Base-by-base conservation (phyloP, 2,888 invertebrate species). In the Siphonodentalium dalli region DNA sequence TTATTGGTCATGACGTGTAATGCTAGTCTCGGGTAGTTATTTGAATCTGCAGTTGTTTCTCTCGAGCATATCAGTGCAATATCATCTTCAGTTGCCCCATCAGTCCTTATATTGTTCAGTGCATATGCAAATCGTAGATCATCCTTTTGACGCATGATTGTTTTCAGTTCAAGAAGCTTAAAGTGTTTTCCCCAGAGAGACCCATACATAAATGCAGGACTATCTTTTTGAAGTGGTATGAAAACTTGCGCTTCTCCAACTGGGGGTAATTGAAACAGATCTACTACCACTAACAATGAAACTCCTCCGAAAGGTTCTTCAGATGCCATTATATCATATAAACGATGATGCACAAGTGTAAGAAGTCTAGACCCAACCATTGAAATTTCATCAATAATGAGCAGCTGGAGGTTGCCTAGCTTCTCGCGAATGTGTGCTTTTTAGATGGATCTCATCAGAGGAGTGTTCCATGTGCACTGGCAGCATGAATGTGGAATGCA, bases 321-420 rank as follows among this genome's bases (percentile, higher is more conserved):
- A 42, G 47, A 50, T 24, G 40, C 39, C 51, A 60, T 59, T 11
- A 63, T 29, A 24, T 60, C 54, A 43, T 54, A 48, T 20, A 52
- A 33, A 47, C 62, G 29, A 45, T 56, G 49, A 28, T 60, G 60
- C n/a, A 63, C 50, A 13, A 49, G 52, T 9, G 58, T 38, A 9
- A 63, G 43, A 37, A 54, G 52, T 27, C 57, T 52, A 23, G 57
- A 24, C 23, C 58, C 34, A 3, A 61, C 43, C 58, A 61, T 54
- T 20, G 58, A 61, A 7, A 61, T 49, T 38, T 60, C 56, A 40
- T 53, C 60, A 21, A 49, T 53, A 2, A 57, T 27, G 9, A 60
- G 27, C 15, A 60, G 13, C 20, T 48, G 38, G 4, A 57, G n/a
- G 28, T 45, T 44, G 24, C 54, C 43, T 49, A 58, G 11, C 31